A percentile compares a stretch with the other conserved stretches of the same genome.
These are phyloP conservation scores for Ochropacha duplaris DNA, from an alignment of 2,888 invertebrate genomes.

Conservation along the genomic window DNA sequence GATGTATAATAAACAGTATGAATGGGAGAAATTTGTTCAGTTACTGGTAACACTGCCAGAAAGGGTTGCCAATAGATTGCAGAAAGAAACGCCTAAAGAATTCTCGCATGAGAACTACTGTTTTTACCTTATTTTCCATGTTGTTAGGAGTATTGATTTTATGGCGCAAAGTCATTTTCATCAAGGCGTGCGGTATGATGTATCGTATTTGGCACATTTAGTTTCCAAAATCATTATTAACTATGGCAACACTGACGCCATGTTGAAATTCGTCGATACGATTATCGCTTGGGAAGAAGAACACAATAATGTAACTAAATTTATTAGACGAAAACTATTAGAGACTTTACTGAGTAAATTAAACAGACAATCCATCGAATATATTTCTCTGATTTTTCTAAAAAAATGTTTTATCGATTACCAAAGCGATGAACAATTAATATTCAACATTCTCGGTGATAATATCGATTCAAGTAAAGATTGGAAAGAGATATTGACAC, in stretches of 20 bases:
- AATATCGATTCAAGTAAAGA: slow-evolving; percentile 74
- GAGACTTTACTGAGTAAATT: slow-evolving; percentile 80
- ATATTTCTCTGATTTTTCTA: slow-evolving; percentile 81
- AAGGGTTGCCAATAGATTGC: slow-evolving; percentile 86
- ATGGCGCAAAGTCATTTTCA: slow-evolving; percentile 68
- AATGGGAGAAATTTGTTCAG: slow-evolving; percentile 84
- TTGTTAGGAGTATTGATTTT: slow-evolving; percentile 84
- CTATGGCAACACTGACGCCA: slow-evolving; percentile 70
- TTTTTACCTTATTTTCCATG: slow-evolving; percentile 83
- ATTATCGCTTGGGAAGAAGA: slow-evolving; percentile 78
- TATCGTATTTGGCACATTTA: slow-evolving; percentile 78
- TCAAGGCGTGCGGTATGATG: slow-evolving; percentile 52
- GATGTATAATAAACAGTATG: slow-evolving; percentile 32
- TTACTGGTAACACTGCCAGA: slow-evolving; percentile 86
- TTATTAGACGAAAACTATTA: slow-evolving; percentile 67
- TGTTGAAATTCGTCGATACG: slow-evolving; percentile 80
- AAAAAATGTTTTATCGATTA: slow-evolving; percentile 74
- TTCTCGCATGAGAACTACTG: slow-evolving; percentile 84
- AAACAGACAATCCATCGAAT: slow-evolving; percentile 83
- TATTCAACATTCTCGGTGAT: slow-evolving; percentile 78
- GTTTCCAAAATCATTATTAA: slow-evolving; percentile 84
- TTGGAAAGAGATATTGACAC: slow-evolving; percentile 86
- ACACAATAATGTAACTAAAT: slow-evolving; percentile 48
- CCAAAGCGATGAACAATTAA: slow-evolving; percentile 56
- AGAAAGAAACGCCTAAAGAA: slow-evolving; percentile 78